These are phyloP conservation scores for Eubasilissa regina DNA, from an alignment of 1,140 invertebrate species.

Conservation along the genomic window DNA sequence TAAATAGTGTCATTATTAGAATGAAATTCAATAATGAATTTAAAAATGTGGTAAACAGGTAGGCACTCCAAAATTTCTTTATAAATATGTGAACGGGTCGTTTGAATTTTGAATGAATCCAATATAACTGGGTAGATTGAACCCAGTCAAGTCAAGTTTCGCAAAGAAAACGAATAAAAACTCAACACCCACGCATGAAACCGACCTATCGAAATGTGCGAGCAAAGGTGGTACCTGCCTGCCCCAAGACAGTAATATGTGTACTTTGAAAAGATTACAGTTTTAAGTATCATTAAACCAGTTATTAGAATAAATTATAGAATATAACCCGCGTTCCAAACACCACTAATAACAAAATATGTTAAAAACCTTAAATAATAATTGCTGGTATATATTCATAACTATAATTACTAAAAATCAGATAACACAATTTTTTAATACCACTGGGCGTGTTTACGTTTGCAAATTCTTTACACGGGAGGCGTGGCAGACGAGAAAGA, in stretches of 20 bases:
- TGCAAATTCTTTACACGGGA: constrained; percentile 18
- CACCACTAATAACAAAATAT: background rate
- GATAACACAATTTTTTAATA: background rate
- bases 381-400: background rate
- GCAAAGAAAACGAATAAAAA: constrained; percentile 22
- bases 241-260: background rate
- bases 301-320: no score
- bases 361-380: background rate
- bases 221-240: background rate
- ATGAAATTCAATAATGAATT: no score
- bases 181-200: constrained; percentile 22
- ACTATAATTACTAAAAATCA: background rate
- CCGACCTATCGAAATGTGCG: constrained; percentile 12
- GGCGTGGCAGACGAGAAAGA: constrained; percentile 14
- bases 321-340: background rate
- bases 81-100: no score
- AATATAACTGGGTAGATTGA: background rate
- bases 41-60: no score
- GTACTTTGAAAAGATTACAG: no score
- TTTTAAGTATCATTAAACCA: no score
- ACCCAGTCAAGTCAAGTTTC: constrained; percentile 35
- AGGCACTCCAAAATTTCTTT: no score
- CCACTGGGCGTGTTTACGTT: background rate
- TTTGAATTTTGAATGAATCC: constrained; percentile 7
- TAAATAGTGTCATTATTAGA: background rate